Evolutionary conservation across 2,888 invertebrate genomes (phyloP).

Genomic region (Scaptomyza tumidula): DNA sequence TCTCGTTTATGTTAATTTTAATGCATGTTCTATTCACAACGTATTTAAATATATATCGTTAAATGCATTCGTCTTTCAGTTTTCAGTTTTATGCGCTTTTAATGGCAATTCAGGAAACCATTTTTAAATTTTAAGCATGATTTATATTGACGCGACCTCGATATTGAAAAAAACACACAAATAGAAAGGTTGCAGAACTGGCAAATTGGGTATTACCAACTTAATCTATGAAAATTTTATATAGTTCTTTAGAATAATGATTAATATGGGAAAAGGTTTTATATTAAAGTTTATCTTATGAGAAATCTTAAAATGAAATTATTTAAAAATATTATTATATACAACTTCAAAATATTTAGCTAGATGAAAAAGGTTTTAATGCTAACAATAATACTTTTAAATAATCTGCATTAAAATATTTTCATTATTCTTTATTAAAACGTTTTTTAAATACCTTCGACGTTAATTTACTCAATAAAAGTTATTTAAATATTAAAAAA

Average conservation of each 20-base stretch:
- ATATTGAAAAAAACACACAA: constrained; percentile 39
- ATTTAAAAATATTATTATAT: too few species aligned
- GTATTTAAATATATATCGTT: constrained; percentile 14
- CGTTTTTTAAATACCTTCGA: too few species aligned
- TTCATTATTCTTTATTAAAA: too few species aligned
- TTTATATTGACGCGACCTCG: constrained; percentile 48
- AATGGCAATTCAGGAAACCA: constrained; percentile 39
- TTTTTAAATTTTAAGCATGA: constrained; percentile 18
- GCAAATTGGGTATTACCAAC: not conserved
- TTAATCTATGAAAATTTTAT: not conserved
- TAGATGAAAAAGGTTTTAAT: too few species aligned
- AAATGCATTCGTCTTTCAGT: not conserved
- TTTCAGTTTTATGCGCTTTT: constrained; percentile 3
- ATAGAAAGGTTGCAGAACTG: constrained; percentile 46
- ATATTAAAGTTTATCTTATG: not conserved
- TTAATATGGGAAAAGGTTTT: not conserved
- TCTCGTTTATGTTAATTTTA: constrained; percentile 41
- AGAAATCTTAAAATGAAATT: too few species aligned
- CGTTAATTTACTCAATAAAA: too few species aligned
- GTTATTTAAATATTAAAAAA: too few species aligned
- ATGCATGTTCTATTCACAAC: constrained; percentile 11
- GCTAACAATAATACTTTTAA: too few species aligned
- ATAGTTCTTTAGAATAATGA: not conserved
- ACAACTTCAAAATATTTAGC: too few species aligned
- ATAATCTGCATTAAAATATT: too few species aligned